Evolutionary conservation across 2,797 vertebrate species (phyloP).

Genomic region (Rhynchotus rufescens): DNA sequence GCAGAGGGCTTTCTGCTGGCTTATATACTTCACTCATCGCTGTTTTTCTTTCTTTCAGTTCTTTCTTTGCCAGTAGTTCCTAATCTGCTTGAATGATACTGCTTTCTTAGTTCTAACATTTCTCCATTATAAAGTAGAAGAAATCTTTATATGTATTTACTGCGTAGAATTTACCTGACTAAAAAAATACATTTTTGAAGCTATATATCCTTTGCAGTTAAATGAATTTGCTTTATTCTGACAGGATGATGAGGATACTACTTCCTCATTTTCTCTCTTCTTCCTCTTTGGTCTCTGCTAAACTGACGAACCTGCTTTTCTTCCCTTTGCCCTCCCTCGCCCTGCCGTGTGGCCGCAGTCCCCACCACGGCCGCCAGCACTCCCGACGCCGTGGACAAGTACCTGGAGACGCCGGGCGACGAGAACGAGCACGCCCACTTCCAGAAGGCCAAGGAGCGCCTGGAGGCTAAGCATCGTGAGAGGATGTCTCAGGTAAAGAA

Average conservation of each 20-base stretch:
- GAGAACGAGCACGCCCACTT: conserved; percentile 97
- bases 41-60: not conserved
- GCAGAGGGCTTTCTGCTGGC: not conserved
- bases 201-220: not conserved
- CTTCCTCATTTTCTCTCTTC: not conserved
- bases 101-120: not conserved
- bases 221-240: not conserved
- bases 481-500: conserved; percentile 96
- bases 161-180: not conserved
- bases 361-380: conserved; percentile 93
- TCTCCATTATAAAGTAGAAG: not conserved
- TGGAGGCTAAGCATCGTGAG: conserved; percentile 96
- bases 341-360: conserved; percentile 77
- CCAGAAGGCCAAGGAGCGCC: conserved; percentile 96
- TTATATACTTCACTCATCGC: not conserved
- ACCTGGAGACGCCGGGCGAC: conserved; percentile 94
- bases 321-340: not conserved
- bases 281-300: not conserved
- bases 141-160: not conserved
- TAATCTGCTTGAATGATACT: not conserved
- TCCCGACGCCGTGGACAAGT: conserved; percentile 93
- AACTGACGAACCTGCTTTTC: not conserved
- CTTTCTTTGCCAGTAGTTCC: not conserved
- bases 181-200: not conserved
- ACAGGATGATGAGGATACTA: not conserved